Evolutionary conservation across 2,797 vertebrate genomes (phyloP).

Genomic region (Pangasius macronema): DNA sequence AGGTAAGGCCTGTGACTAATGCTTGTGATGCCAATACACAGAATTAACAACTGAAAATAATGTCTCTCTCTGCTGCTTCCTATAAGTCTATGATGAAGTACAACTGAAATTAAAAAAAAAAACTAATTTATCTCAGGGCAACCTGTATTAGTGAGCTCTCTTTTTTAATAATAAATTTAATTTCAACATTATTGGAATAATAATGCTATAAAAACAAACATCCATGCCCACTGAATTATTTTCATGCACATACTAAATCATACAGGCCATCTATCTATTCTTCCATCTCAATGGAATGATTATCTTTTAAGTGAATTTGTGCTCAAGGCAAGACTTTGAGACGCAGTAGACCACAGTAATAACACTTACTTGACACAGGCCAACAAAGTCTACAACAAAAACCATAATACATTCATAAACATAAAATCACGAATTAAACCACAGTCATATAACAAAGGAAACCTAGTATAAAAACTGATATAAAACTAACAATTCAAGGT

Average conservation of each 20-base stretch:
- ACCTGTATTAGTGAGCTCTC: conserved; percentile 11
- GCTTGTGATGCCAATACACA: conserved; percentile 16
- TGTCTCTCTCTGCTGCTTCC: conserved; percentile 18
- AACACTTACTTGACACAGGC: conserved; percentile 35
- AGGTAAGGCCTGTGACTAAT: conserved; percentile 14
- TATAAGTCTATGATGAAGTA: conserved; percentile 15
- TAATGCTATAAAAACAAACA: conserved; percentile 30
- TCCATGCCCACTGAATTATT: neutral
- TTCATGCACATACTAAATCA: conserved; percentile 22
- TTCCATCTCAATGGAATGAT: conserved; percentile 14
- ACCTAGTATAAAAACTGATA: conserved; percentile 6
- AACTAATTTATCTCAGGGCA: conserved; percentile 27
- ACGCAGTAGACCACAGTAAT: conserved; percentile 21
- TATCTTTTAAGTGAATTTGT: conserved; percentile 4
- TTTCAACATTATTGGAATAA: conserved; percentile 14
- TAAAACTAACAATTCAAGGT: conserved; percentile 35
- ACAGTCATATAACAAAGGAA: conserved; percentile 15
- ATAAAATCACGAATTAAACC: conserved; percentile 34
- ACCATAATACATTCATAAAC: conserved; percentile 43
- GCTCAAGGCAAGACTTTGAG: neutral
- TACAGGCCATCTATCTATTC: neutral
- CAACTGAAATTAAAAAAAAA: conserved; percentile 3
- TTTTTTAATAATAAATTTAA: conserved; percentile 25
- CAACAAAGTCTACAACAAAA: neutral
- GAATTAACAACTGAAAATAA: conserved; percentile 28